These are phyloP conservation scores for Pseudomyrmex pallidus DNA, from an alignment of 1,140 invertebrate genomes.

Conservation along the genomic window DNA sequence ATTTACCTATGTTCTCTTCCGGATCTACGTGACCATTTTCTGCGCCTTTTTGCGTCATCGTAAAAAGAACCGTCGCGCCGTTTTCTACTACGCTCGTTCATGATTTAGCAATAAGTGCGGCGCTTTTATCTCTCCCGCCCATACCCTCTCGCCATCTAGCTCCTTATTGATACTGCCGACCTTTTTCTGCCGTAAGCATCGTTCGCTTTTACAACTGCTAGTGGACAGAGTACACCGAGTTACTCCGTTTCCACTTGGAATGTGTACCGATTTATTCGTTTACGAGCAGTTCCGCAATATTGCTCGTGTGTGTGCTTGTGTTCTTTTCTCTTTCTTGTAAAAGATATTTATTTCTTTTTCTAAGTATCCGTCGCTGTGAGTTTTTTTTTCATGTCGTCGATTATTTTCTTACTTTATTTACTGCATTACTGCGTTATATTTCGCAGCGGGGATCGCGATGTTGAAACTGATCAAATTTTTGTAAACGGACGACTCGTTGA, in stretches of 20 bases:
- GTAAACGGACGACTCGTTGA: too few species aligned
- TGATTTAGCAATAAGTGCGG: conserved; percentile 54
- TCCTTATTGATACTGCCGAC: conserved; percentile 46
- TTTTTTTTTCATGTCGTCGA: not conserved
- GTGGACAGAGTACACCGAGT: conserved; percentile 27
- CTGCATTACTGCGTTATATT: not conserved
- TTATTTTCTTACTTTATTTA: not conserved
- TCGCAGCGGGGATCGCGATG: not conserved
- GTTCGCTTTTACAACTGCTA: conserved; percentile 41
- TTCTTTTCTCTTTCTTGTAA: not conserved
- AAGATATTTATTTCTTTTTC: not conserved
- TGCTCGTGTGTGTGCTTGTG: not conserved
- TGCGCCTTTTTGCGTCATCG: conserved; percentile 27
- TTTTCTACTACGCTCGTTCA: conserved; percentile 36
- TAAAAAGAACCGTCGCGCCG: conserved; percentile 33
- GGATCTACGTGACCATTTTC: conserved; percentile 41
- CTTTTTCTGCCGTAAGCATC: conserved; percentile 36
- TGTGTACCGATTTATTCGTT: conserved; percentile 28
- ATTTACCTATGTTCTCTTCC: conserved; percentile 15
- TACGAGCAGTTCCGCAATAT: conserved; percentile 9
- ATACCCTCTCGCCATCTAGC: conserved; percentile 32
- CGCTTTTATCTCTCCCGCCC: conserved; percentile 46
- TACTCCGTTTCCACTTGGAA: conserved; percentile 16
- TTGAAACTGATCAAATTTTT: too few species aligned
- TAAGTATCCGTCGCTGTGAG: not conserved